Evolutionary conservation across 53 echinoderm and acorn worm genomes (phyloP), one percentile per base, ranked within the genome.

Genomic region (Crossaster papposus): DNA sequence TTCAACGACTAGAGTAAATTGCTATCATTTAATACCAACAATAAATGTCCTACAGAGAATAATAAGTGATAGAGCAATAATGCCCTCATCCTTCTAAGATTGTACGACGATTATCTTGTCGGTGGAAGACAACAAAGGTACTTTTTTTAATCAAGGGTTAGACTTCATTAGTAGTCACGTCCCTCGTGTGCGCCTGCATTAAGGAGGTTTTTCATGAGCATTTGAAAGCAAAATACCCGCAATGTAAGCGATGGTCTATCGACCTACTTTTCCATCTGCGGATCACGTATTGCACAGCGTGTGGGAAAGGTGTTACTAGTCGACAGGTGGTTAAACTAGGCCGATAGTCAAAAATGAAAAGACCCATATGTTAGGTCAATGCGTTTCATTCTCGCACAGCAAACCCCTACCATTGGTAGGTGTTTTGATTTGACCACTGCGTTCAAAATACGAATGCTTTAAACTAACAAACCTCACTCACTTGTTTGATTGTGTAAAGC

Each of bases 131-230:
- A n/a, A 79, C 28, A 17, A 17, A 24, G 38, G 26, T 36, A 36
- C 14, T 37, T 13, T 78, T 13, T 78, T 79, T 79, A 2, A 79
- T 29, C 52, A 79, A 79, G 54, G 53, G 37, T 80, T 54, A 18
- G 31, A n/a, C 54, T 33, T 32, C 15, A 64, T 81, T 33, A 36
- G 32, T 64, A 36, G 65, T 81, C 81, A 81, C 64, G 64, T 81
- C 31, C 81, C 34, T 26, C 4, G 58, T 54, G 30, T 54, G 36
- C 20, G 4, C 30, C 72, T 71, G 72, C 72, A 71, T 62, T 6
- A 35, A 34, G 10, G 8, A 22, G 22, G 36, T 18, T 12, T 12
- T 29, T 74, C 12, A 35, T 2, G 36, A 74, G 13, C 68, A 23
- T 62, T 44, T 26, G 28, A 68, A 68, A n/a, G 68, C 68, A 26